Base-by-base conservation (phyloP, 2,888 invertebrate genomes). In the Pyralis farinalis region DNA sequence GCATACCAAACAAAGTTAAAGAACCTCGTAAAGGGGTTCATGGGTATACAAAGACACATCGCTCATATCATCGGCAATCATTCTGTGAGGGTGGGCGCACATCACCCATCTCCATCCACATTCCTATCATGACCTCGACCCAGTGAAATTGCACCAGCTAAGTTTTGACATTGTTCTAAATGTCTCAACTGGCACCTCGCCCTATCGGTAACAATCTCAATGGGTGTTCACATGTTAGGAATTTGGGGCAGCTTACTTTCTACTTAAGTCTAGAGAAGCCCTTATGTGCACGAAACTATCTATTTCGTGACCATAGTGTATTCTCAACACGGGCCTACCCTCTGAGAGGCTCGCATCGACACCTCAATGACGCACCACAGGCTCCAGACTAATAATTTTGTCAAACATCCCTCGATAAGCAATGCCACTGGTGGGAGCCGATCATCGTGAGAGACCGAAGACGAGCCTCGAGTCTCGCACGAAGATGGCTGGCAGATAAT, bases 191-290 rank as follows among this genome's bases (percentile, higher is more conserved):
- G 12, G 31, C 40, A 31, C 38, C 37, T 47, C 30, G 44, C 47
- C 47, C 29, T 20, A 7, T 44, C 43, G 53, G 71, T 65, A 75
- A 70, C 84, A 86, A 85, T 69, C 68, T 56, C 58, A 78, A 49
- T 64, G 70, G 72, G 71, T 55, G 53, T 50, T 55, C 60, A 69
- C 80, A 82, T 74, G 62, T 50, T 63, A 78, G 80, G 68, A 76
- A 71, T 66, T 47, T 45, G 64, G 73, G 62, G 68, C 64, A 77
- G 81, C 79, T 72, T 71, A 75, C 63, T 68, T 66, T 68, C 69
- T 78, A 81, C 68, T 71, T 71, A 71, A 79, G 83, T 83, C 80
- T 77, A 79, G 85, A 87, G 87, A 85, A 85, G 67, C 62, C 71
- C 51, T 58, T 80, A 86, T 80, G 82, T 58, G 62, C 69, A 77